These are phyloP conservation scores for Chanos chanos DNA, from an alignment of 2,797 vertebrate species.

Conservation along the genomic window DNA sequence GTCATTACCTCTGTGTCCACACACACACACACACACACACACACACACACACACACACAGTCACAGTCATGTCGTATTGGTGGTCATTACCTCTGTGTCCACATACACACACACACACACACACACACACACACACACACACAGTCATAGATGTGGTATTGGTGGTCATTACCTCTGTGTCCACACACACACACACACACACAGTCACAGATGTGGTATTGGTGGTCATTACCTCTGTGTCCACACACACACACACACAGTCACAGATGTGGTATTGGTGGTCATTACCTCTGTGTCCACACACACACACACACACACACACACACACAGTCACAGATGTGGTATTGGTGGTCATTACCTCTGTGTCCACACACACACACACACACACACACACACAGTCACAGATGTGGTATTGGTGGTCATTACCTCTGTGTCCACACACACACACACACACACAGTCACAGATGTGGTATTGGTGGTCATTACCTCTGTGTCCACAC, in stretches of 20 bases:
- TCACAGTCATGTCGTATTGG: too few relatives aligned
- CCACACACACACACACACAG: too few relatives aligned
- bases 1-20: too few relatives aligned
- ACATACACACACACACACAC: background rate
- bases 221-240: too few relatives aligned
- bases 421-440: too few relatives aligned
- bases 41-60: too few relatives aligned
- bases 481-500: too few relatives aligned
- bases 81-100: background rate
- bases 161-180: too few relatives aligned
- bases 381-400: background rate
- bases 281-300: background rate
- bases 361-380: too few relatives aligned
- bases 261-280: too few relatives aligned
- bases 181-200: slow-evolving; percentile 3
- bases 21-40: too few relatives aligned
- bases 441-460: background rate
- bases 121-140: background rate
- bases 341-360: too few relatives aligned
- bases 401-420: background rate
- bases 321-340: background rate
- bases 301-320: background rate
- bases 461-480: background rate
- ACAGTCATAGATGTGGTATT: background rate
- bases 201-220: background rate